Conservation (phyloP, 1,140 invertebrate species). For the Camponotus floridanus region DNA sequence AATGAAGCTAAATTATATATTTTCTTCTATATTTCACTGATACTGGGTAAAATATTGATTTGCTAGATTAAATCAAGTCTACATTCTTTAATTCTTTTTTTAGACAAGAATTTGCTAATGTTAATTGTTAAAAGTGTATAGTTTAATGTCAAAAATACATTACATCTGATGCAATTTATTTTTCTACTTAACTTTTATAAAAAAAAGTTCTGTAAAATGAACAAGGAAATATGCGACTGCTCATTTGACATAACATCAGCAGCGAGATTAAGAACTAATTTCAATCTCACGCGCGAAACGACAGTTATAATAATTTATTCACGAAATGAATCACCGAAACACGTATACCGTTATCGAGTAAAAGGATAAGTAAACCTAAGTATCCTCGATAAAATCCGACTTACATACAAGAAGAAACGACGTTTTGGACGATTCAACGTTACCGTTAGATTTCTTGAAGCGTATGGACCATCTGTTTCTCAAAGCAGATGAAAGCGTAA, state of each 20-base stretch:
- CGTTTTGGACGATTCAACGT: conserved; percentile 79
- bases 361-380: conserved; percentile 73
- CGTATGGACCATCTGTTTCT: conserved; percentile 55
- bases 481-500: background rate
- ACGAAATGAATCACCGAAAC: conserved; percentile 80
- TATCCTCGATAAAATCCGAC: conserved; percentile 59
- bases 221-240: background rate
- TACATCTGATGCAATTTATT: background rate
- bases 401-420: conserved; percentile 63
- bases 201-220: conserved; percentile 1
- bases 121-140: background rate
- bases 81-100: background rate
- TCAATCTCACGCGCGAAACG: conserved; percentile 19
- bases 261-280: conserved; percentile 23
- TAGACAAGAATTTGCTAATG: background rate
- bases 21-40: background rate
- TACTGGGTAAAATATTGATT: background rate
- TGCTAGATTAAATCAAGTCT: background rate
- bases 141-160: conserved; percentile 3
- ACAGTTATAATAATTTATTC: conserved; percentile 83
- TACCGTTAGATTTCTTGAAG: conserved; percentile 76
- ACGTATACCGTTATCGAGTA: conserved; percentile 80
- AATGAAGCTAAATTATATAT: background rate
- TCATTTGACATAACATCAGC: background rate
- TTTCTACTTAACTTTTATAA: background rate